phyloP scores from a whole-genome alignment of 2,888 invertebrate genomes.

The Trichopoda pennipes region DNA sequence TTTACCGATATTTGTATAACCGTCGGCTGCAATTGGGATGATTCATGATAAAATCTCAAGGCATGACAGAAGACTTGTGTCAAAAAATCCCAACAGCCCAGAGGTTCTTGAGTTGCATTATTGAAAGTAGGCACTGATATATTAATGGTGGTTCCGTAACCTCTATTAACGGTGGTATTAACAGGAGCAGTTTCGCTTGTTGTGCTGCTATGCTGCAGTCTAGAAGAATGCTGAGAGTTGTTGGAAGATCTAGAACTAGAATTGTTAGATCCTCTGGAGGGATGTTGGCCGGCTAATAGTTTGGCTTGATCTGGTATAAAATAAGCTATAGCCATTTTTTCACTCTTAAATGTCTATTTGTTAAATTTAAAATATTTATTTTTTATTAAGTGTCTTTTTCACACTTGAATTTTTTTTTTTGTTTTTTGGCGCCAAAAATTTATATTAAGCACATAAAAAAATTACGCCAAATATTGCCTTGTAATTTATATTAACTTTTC shows the following conservation, averaged over 20 bases:
- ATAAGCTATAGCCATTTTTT: slow-evolving; percentile 78
- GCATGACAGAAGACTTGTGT: slow-evolving; percentile 79
- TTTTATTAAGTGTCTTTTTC: slow-evolving; percentile 17
- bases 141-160: slow-evolving; percentile 71
- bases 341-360: slow-evolving; percentile 15
- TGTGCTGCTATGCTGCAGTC: slow-evolving; percentile 52
- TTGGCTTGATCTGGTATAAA: slow-evolving; percentile 80
- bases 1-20: slow-evolving; percentile 78
- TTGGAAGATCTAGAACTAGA: slow-evolving; percentile 56
- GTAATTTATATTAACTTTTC: slow-evolving; percentile 35
- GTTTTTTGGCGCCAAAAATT: slow-evolving; percentile 63
- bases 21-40: slow-evolving; percentile 74
- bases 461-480: slow-evolving; percentile 53
- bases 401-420: slow-evolving; percentile 14
- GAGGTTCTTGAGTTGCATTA: slow-evolving; percentile 71
- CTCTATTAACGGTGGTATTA: slow-evolving; percentile 51
- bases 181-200: slow-evolving; percentile 28
- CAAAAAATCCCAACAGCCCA: slow-evolving; percentile 79
- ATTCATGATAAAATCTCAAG: slow-evolving; percentile 77
- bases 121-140: slow-evolving; percentile 73
- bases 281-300: slow-evolving; percentile 72
- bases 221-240: slow-evolving; percentile 31
- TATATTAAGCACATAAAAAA: slow-evolving; percentile 15
- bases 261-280: slow-evolving; percentile 58
- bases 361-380: slow-evolving; percentile 3